Evolutionary conservation across 2,888 invertebrate species (phyloP), one percentile per base, ranked within the genome.

Genomic region (Rutpela maculata): DNA sequence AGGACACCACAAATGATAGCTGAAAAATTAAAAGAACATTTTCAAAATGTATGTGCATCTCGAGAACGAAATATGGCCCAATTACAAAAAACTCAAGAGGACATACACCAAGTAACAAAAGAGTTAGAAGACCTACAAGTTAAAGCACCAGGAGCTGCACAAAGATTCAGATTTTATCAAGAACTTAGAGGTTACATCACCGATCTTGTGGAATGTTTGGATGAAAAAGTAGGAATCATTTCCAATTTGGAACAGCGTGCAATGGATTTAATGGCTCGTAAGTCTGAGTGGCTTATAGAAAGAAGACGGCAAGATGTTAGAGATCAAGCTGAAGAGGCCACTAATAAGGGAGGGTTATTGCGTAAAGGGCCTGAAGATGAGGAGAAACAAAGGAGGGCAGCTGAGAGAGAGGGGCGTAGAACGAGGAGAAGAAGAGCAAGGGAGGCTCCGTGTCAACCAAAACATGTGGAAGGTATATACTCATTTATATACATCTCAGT

Each of bases 181-280:
- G 97, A 98, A 91, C 94, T 97, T 87, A 94, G 87, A 89, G 97
- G 97, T 87, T 99, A 98, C 93, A 94, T 98, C 88, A 96, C 96
- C 84, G 98, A 99, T 93, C 94, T 99, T 90, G 94, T 99, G 89
- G 99, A 99, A 92, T 99, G 99, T 91, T 93, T 99, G 86, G 97
- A 98, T 90, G 98, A 98, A 92, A 99, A 99, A 95, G 97, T 98
- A 19, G 88, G 87, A 15, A 88, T 92, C 77, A 93, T 98, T 85
- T 93, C 93, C 80, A 93, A 93, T 77, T 89, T 99, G 87, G 98
- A 98, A 89, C 93, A 95, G 80, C 93, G 95, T 19, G 94, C 96
- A 87, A 88, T 96, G 86, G 92, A 93, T 79, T 88, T 97, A 81
- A 93, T 95, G 87, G 92, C 93, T 0, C 93, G 94, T 75, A 93